Base-by-base conservation (phyloP, 2,888 invertebrate species). In the Chamaedrilus cognettii region DNA sequence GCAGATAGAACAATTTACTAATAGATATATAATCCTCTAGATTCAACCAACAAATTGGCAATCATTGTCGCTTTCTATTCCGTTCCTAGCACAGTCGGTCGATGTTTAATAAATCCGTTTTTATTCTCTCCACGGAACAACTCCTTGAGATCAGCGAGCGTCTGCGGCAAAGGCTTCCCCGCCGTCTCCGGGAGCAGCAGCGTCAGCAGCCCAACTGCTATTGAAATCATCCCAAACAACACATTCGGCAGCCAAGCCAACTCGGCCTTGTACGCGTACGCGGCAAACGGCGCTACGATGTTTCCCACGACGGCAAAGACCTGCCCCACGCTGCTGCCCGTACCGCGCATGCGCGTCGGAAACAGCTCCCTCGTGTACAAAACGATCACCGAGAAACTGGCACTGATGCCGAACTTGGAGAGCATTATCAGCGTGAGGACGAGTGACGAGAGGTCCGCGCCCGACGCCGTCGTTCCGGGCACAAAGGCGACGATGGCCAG, bases 361-460 rank as follows among this genome's bases (percentile, higher is more conserved):
- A 70, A 71, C 1, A 71, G 55, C 42, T 71, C 71, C 23, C 57
- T 66, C 5, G 55, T 59, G 60, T 69, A 70, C 23, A 71, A 31
- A 3, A 70, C n/a, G 26, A 71, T 60, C 52, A 71, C 52, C 19
- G 71, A 64, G 57, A 70, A 70, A 23, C 66, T 50, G 11, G 52
- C 62, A 1, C 61, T 58, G 19, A 70, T 65, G 62, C 34, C 64
- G 50, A 70, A 70, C 55, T 70, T 69, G 2, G 65, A 71, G 4
- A 65, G 2, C 26, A 71, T 32, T 0, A 64, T 62, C 5, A 71
- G 32, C 4, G 64, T 55, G n/a, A 59, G 31, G n/a, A 34, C 32
- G 34, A 68, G 42, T n/a, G 56, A 51, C 23, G 26, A 56, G 31
- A 70, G 23, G 49, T 60, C 33, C 11, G 58, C 34, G n/a, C 70